Evolutionary conservation across 2,888 invertebrate species (phyloP), one percentile per base, ranked within the genome.

Genomic region (Xanthorhoe spadicearia): DNA sequence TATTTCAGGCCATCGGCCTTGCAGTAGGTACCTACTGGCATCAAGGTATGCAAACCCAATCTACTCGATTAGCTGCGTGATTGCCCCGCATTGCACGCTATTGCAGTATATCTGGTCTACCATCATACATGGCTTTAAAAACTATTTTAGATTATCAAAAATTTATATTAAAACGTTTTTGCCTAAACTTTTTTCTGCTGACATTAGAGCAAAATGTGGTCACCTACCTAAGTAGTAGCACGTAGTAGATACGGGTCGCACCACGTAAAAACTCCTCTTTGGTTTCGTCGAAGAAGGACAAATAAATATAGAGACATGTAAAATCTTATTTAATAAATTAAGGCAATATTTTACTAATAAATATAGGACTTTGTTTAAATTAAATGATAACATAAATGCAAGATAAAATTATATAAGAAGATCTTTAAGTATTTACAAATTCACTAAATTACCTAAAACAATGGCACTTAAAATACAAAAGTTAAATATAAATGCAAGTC

Each of bases 11-110:
- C 35, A 53, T 48, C 32, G 58, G 18, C 52, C 23, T 15, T 35
- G 8, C 48, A 13, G 38, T 55, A n/a, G n/a, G n/a, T n/a, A n/a
- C n/a, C n/a, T n/a, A 54, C 43, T 50, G 50, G 55, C 49, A 60
- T 59, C 61, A 38, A 61, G 60, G 53, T 51, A 70, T 70, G 70
- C 70, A 70, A 65, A 70, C 63, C 43, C 53, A 70, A 70, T 63
- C 60, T 51, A 65, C 63, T 67, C 57, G 68, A 65, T 68, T 55
- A 66, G 46, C 17, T 59, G 35, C 59, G 51, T 66, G 64, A 66
- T 69, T 66, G 64, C 51, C 46, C 35, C 43, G 56, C 66, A 50
- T 38, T 43, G 66, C 57, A 58, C 28, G 57, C 57, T 54, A 65
- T 65, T 56, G 38, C 13, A 5, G 38, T 13, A 4, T 13, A 13